Percentiles rank a stretch among this genome's conserved stretches.
phyloP scores from a whole-genome alignment of 2,888 invertebrate genomes.

The Buathra laborator region DNA sequence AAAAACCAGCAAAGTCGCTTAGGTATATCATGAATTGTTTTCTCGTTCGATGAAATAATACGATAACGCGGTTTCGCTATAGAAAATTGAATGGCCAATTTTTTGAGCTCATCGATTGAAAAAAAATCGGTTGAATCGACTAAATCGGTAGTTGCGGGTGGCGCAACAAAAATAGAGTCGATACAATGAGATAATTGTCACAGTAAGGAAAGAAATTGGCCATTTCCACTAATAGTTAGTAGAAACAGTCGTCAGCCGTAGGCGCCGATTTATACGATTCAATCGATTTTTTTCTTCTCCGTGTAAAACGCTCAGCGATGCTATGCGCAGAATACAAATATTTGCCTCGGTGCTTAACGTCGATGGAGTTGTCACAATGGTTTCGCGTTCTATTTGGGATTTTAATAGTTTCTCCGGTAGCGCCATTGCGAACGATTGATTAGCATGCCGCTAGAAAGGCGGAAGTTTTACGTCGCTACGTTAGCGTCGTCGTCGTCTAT shows the following conservation, averaged over 20 bases:
- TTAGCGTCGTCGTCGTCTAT: not conserved
- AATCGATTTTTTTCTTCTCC: not conserved
- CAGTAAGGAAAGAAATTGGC: too few species aligned
- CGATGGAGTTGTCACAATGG: not conserved
- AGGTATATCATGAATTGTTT: not conserved
- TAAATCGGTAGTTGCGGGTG: too few species aligned
- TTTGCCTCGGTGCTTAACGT: not conserved
- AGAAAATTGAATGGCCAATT: too few species aligned
- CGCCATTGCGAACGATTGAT: conserved; percentile 22
- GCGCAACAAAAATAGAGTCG: too few species aligned
- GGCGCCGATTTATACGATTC: too few species aligned
- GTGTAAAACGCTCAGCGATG: not conserved
- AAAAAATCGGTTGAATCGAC: too few species aligned
- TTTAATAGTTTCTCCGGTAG: conserved; percentile 26
- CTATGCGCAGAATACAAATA: too few species aligned
- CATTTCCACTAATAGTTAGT: too few species aligned
- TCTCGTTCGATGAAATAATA: not conserved
- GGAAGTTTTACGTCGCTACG: conserved; percentile 44
- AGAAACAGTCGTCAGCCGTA: too few species aligned
- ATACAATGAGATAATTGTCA: too few species aligned
- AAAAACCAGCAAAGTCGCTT: not conserved
- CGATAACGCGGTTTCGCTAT: not conserved
- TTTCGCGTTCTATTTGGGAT: not conserved
- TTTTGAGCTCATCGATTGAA: too few species aligned
- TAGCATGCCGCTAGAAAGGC: conserved; percentile 52